These are phyloP conservation scores for Hylia prasina DNA, from an alignment of 2,113 vertebrate genomes.

Conservation along the genomic window DNA sequence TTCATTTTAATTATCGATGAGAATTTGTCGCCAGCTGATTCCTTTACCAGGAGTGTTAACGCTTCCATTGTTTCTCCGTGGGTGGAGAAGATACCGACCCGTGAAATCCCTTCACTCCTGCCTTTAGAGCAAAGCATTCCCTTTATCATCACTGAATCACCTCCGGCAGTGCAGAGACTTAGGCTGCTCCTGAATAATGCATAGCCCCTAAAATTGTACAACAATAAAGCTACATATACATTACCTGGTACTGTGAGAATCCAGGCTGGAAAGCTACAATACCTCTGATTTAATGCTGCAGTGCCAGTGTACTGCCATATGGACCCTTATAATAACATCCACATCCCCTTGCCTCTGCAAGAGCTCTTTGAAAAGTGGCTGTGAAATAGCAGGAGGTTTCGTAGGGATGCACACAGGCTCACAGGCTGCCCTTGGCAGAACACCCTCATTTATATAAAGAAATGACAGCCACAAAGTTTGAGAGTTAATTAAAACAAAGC, in stretches of 20 bases:
- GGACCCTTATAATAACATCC: constrained; percentile 15
- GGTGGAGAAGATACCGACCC: not conserved
- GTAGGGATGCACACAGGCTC: not conserved
- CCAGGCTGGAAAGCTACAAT: not conserved
- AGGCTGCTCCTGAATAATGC: constrained; percentile 24
- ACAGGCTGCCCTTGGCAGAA: constrained; percentile 44
- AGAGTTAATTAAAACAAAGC: constrained; percentile 61
- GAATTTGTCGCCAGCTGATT: not conserved
- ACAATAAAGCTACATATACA: constrained; percentile 24
- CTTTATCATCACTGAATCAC: constrained; percentile 30
- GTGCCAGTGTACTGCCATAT: not conserved
- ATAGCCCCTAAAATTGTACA: constrained; percentile 6
- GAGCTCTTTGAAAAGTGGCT: not conserved
- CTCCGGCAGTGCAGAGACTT: not conserved
- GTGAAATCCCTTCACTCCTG: not conserved
- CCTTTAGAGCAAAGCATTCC: not conserved
- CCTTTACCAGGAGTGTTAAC: not conserved
- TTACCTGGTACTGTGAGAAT: not conserved
- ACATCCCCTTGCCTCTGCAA: constrained; percentile 2
- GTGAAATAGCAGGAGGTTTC: constrained; percentile 17
- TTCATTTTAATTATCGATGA: not conserved
- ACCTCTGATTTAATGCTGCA: constrained; percentile 17
- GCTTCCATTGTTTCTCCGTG: not conserved
- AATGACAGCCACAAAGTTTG: constrained; percentile 39
- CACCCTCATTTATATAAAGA: constrained; percentile 37